Base-by-base conservation (phyloP, 2,797 vertebrate species). In the Cyprinodon diabolis region DNA sequence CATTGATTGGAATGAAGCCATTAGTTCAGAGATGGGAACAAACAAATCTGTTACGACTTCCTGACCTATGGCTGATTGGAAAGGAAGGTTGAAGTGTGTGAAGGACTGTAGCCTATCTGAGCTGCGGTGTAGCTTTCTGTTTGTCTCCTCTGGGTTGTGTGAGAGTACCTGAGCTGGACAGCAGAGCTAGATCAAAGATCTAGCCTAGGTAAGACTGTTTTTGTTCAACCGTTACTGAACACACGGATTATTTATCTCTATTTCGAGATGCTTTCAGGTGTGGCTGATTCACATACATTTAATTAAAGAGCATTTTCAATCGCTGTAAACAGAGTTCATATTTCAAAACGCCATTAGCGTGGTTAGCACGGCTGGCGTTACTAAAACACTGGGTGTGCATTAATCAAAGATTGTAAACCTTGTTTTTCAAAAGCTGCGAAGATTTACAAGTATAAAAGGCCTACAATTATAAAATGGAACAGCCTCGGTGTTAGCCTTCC, bases 101-200 rank as follows among this genome's bases (percentile, higher is more conserved):
- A 68, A 71, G 72, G 49, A 77, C 47, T 72, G 11, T 60, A 72
- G 48, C n/a, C n/a, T 75, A 78, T 75, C 35, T 58, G 74, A 65
- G 75, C 74, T 60, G 71, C 23, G 56, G 72, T 45, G 67, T 75
- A 63, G 74, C 68, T 63, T 47, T 66, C 68, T 63, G 60, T 77
- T 66, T 57, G 75, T 49, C 60, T 69, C 43, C 67, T 68, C 69
- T 75, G 75, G 54, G 45, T 47, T 77, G 67, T 75, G 75, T 79
- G 86, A 89, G 89, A 91, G 87, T 93, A 92, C 87, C 82, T 71
- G 56, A 72, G 79, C 85, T 73, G 75, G 74, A 80, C 83, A 70
- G 76, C 66, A 82, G 76, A 84, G 49, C 74, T 79, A 40, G 23
- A 92, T 92, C 86, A 89, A 84, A 87, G 69, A 79, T 84, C 83